These are phyloP conservation scores for Spermophilus dauricus DNA, from an alignment of 2,113 vertebrate genomes.

Conservation along the genomic window DNA sequence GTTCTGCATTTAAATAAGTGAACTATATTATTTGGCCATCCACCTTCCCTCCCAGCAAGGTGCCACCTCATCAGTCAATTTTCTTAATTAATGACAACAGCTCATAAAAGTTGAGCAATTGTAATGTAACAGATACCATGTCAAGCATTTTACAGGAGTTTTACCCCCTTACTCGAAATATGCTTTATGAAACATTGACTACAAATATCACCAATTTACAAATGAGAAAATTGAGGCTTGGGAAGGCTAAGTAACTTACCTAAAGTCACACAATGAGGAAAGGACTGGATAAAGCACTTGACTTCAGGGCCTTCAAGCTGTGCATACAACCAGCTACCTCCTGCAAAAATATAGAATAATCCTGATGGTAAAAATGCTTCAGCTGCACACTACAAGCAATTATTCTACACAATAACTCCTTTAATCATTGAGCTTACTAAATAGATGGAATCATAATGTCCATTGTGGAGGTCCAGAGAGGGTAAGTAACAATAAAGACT, in stretches of 20 bases:
- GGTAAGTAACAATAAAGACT: neutral
- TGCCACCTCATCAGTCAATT: neutral
- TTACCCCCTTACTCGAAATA: neutral
- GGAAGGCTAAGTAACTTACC: neutral
- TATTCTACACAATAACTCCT: neutral
- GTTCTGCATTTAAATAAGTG: neutral
- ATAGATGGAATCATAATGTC: neutral
- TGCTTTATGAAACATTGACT: neutral
- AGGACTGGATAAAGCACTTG: neutral
- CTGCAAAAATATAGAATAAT: neutral
- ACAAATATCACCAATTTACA: neutral
- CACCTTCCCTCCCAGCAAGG: too few species aligned
- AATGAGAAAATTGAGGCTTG: neutral
- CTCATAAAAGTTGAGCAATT: neutral
- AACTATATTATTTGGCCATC: neutral
- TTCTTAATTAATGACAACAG: neutral
- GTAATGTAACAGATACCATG: neutral
- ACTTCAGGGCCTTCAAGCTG: accelerated
- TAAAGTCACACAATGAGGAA: neutral
- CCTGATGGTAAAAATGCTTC: neutral
- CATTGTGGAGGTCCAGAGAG: neutral
- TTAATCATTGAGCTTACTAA: neutral
- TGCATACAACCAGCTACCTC: accelerated
- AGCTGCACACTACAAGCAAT: neutral
- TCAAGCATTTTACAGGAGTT: neutral